Conservation (phyloP, 2,113 vertebrate species). For the Hemiprocne comata region DNA sequence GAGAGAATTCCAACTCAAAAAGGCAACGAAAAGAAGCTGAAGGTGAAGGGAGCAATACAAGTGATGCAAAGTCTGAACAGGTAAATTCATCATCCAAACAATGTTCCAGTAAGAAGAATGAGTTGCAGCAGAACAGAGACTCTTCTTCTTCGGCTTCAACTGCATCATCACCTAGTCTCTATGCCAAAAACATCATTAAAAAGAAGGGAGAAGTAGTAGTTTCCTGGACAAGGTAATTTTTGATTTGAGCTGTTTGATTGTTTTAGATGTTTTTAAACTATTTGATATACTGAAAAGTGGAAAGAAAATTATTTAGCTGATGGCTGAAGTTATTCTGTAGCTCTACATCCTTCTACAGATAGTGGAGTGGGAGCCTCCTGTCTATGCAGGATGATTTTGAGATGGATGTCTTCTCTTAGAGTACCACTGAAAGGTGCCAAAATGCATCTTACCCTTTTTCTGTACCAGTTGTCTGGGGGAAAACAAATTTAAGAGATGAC, state of each 20-base stretch:
- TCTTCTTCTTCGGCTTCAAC: constrained; percentile 6
- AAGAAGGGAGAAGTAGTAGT: constrained; percentile 93
- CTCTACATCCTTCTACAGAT: background rate
- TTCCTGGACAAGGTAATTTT: constrained; percentile 91
- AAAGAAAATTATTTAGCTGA: background rate
- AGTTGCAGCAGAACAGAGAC: constrained; percentile 47
- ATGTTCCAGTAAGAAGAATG: constrained; percentile 37
- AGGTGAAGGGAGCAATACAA: constrained; percentile 29
- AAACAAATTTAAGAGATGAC: background rate
- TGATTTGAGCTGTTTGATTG: background rate
- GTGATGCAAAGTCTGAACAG: constrained; percentile 38
- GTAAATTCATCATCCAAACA: constrained; percentile 19
- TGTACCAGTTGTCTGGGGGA: background rate
- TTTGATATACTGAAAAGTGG: rapidly evolving
- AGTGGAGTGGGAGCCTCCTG: background rate
- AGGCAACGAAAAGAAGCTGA: constrained; percentile 66
- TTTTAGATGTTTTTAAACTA: background rate
- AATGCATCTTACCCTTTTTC: background rate
- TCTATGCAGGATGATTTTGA: background rate
- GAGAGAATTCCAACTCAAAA: constrained; percentile 60
- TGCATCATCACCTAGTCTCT: constrained; percentile 81
- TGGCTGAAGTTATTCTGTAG: background rate
- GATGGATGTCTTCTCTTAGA: background rate
- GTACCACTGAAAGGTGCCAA: background rate
- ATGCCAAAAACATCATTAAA: constrained; percentile 92